Base-by-base conservation (phyloP, 2,113 vertebrate species). In the Mionectes macconnelli region DNA sequence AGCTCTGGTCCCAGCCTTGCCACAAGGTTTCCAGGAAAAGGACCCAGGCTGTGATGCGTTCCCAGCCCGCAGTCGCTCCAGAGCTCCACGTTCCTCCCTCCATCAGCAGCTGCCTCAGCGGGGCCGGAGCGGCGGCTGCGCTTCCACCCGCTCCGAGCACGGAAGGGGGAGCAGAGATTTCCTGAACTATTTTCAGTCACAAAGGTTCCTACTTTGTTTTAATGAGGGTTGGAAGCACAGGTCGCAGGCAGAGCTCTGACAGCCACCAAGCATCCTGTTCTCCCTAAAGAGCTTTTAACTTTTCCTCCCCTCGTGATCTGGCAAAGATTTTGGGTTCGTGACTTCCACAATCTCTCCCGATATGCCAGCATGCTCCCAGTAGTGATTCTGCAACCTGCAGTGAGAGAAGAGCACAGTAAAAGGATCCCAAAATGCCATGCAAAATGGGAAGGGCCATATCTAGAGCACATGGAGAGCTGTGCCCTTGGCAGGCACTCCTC, bases 301-400 rank as follows among this genome's bases (percentile, higher is more conserved):
- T 52, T 27, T 15, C 8, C 2, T 31, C 21, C 45, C 49, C 31
- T 53, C n/a, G 1, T 7, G 37, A 62, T 39, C 6, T 8, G 47
- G 20, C 0, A 9, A 30, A 37, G 89, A 33, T 22, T 16, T 72
- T 49, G 25, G 40, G 75, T 90, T 53, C 24, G 22, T 5, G 19
- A 93, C 89, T 72, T 96, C 78, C 19, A 97, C 83, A 59, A 55
- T 84, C 56, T 83, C 77, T 45, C 42, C 84, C 90, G 96, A 18
- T 42, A 87, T 40, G 0, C 92, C 86, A 45, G 17, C 10, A 0
- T 66, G 84, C 91, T 97, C 76, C 2, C 82, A 91, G 40, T 57
- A 95, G 69, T 96, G 96, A 82, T 94, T 93, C 62, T 96, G 97
- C 76, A 98, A 93, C 77, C 97, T 97, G 49, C 79, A 98, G 96